These are phyloP conservation scores for Drosophila truncata DNA, from an alignment of 1,140 invertebrate genomes.

Conservation along the genomic window DNA sequence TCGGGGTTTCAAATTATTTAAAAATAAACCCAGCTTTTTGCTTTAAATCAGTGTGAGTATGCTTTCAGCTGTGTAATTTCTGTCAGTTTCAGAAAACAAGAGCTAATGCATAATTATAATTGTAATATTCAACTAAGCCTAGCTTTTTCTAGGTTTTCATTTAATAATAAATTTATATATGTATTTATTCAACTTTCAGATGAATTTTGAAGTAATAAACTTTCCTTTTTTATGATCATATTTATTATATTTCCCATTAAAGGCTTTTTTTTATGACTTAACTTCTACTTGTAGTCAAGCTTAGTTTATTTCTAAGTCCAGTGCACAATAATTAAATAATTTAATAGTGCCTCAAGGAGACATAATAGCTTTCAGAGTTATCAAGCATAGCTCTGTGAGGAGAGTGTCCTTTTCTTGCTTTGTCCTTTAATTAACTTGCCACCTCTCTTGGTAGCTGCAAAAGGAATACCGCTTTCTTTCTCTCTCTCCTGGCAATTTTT, in stretches of 20 bases:
- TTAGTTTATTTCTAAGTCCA: background rate
- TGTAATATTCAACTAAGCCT: background rate
- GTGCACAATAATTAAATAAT: conserved; percentile 4
- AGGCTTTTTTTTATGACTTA: background rate
- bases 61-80: background rate
- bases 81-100: background rate
- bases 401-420: background rate
- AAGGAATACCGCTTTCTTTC: background rate
- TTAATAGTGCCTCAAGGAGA: background rate
- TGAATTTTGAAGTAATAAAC: background rate
- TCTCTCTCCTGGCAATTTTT: background rate
- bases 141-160: background rate
- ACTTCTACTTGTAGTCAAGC: background rate
- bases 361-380: background rate
- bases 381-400: background rate
- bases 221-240: too few relatives aligned
- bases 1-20: background rate
- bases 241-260: background rate
- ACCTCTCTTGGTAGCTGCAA: background rate
- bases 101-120: background rate
- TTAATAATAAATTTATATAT: background rate
- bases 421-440: conserved; percentile 17
- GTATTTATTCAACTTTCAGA: background rate
- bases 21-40: background rate
- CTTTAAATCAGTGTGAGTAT: background rate